Evolutionary conservation across 2,797 vertebrate genomes (phyloP), one percentile per base, ranked within the genome.

Genomic region (Sylvia borin): DNA sequence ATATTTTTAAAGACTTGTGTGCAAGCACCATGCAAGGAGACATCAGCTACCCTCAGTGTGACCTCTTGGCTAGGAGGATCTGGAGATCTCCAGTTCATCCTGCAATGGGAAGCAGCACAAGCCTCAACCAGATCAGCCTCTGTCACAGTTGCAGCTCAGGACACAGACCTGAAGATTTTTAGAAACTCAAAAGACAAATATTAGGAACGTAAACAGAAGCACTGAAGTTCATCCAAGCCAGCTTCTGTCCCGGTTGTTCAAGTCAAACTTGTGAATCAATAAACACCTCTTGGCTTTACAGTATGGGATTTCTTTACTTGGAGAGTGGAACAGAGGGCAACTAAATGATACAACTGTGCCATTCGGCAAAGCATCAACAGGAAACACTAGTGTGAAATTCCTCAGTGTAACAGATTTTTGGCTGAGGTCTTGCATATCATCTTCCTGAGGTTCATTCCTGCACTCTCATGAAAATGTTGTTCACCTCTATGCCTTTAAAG

Each of bases 381-480:
- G 97, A 98, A 97, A 97, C 90, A 96, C 92, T 92, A 70, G 93
- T 93, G 95, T 64, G 85, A 97, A 96, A 98, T 97, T 97, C 97
- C 97, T 94, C 96, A 83, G 31, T 93, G 82, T 81, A 97, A 94
- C 95, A 96, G 94, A 96, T 95, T 94, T 93, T 97, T 98, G 97
- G 98, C 96, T 82, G 94, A 86, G 81, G 88, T 81, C 94, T 91
- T 96, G 89, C 92, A 77, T 55, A 94, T 94, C 43, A 57, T 94
- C 92, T 97, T 97, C 77, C 85, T 18, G 16, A 97, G 79, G 93
- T 68, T 96, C 32, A 34, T 96, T 94, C 91, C 72, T 38, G 31
- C 54, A 78, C 72, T 93, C 58, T 48, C 60, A 70, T 58, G 51
- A 91, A 97, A 97, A 97, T 70, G 86, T 90, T 85, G 83, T 87